Base-by-base conservation (phyloP, 2,888 invertebrate species). In the Monoplex corrugatus region DNA sequence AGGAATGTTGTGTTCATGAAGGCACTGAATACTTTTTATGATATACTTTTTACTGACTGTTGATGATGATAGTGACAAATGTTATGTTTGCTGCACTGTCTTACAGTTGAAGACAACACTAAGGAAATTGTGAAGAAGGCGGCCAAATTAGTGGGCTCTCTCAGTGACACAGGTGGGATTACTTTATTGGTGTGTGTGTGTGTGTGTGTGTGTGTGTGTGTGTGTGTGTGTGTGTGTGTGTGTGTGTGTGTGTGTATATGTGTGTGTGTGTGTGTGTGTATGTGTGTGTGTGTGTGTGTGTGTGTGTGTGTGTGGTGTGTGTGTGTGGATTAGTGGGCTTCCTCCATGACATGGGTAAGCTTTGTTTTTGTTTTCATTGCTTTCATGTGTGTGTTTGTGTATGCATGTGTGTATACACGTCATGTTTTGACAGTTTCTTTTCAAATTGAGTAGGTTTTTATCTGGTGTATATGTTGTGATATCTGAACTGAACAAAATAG, bases 111-210 rank as follows among this genome's bases (percentile, higher is more conserved):
- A 93, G 98, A 98, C 95, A 98, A 98, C 92, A 98, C 98, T 32
- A 98, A 98, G 93, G 98, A 98, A 91, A 96, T 97, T 82, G 98
- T 99, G 0, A 98, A 97, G 92, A 97, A 98, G 91, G 99, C 99
- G 2, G 98, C 99, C 13, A 97, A 97, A 13, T 98, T 98, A 43
- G 99, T 99, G 6, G 98, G 98, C 0, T 99, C 99, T 0, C 97
- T 99, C 10, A 98, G 98, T 96, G 99, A 99, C 93, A 98, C 98
- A 90, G 93, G 93, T 90, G 85, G 80, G 28, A 72, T n/a, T 2
- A 57, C 2, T 1, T 1, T 2, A 57, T 16, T 80, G 80, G 40
- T 80, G 80, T 72, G 35, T 72, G 35, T 23, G 63, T 63, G 63
- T 63, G 23, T 63, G 63, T 63, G 63, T 63, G 63, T 23, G 63